A percentile compares a stretch with the other conserved stretches of the same genome.
Evolutionary conservation across 2,113 vertebrate species (phyloP).

Genomic region (Dicrurus megarhynchus): DNA sequence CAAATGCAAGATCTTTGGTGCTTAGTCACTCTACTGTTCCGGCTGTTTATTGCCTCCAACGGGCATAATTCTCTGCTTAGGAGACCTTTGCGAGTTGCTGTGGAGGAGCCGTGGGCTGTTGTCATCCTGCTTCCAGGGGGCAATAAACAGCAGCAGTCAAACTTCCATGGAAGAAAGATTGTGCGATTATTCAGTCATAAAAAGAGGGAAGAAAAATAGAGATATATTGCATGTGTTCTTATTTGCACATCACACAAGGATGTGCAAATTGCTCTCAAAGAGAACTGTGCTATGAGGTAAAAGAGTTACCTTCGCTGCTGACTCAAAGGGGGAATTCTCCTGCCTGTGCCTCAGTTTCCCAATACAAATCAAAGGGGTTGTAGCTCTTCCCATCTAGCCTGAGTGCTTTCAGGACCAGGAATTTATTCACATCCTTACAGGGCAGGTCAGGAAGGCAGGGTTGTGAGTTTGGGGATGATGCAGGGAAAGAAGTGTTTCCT

Average conservation of each 20-base stretch:
- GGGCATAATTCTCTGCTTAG: conserved; percentile 19
- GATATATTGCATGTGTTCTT: background rate
- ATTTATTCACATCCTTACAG: background rate
- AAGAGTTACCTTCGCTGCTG: background rate
- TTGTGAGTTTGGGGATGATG: background rate
- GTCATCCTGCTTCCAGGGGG: background rate
- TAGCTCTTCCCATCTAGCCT: background rate
- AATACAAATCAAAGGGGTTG: background rate
- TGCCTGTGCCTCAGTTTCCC: background rate
- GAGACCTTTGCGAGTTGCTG: background rate
- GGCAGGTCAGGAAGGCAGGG: background rate
- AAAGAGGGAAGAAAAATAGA: conserved; percentile 18
- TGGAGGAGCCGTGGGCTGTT: conserved; percentile 5
- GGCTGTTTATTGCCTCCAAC: conserved; percentile 20
- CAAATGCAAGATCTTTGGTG: conserved; percentile 39
- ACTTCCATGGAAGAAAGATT: conserved; percentile 18
- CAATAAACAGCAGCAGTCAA: conserved; percentile 56
- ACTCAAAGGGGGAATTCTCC: background rate
- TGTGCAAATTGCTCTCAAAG: background rate
- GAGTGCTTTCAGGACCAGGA: background rate
- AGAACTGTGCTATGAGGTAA: background rate
- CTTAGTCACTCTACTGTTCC: conserved; percentile 39
- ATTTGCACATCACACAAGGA: background rate
- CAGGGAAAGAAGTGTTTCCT: background rate
- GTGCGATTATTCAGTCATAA: background rate